phyloP scores from a whole-genome alignment of 2,113 vertebrate genomes.

The Ursus arctos region DNA sequence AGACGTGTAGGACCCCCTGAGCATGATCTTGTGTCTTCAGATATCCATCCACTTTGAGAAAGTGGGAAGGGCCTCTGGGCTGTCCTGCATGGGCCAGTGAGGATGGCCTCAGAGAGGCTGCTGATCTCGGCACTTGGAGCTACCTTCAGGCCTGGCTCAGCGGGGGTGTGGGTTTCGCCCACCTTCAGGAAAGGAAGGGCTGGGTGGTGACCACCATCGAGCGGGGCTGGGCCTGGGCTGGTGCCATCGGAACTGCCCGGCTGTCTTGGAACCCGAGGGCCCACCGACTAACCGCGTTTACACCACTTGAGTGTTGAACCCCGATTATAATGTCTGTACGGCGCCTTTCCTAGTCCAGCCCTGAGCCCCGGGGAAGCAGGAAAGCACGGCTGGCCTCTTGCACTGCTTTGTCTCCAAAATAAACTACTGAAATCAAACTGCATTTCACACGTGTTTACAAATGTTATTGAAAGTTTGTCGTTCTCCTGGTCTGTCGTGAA shows the following conservation, averaged over 20 bases:
- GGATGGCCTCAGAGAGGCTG: not conserved
- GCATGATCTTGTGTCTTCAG: not conserved
- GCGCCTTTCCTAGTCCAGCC: slow-evolving; percentile 82
- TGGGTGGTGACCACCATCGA: not conserved
- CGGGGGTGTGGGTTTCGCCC: fast-evolving
- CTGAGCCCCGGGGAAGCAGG: slow-evolving; percentile 80
- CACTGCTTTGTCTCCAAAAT: slow-evolving; percentile 91
- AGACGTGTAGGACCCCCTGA: too few species aligned
- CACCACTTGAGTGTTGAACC: slow-evolving; percentile 84
- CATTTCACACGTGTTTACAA: slow-evolving; percentile 84
- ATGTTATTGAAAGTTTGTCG: slow-evolving; percentile 77
- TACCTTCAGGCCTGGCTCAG: not conserved
- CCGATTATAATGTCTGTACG: slow-evolving; percentile 79
- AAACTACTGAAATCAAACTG: slow-evolving; percentile 92
- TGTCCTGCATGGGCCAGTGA: not conserved
- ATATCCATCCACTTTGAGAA: not conserved
- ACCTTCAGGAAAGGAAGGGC: not conserved
- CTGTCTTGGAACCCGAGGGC: slow-evolving; percentile 77
- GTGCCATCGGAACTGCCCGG: not conserved
- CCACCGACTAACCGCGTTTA: slow-evolving; percentile 83
- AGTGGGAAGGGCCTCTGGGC: not conserved
- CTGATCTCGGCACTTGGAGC: fast-evolving
- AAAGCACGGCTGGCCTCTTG: slow-evolving; percentile 87
- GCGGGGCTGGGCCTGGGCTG: slow-evolving; percentile 41
- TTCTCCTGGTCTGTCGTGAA: slow-evolving; percentile 78